Evolutionary conservation across 2,888 invertebrate species (phyloP), one percentile per base, ranked within the genome.

Genomic region (Drosophila cognata): DNA sequence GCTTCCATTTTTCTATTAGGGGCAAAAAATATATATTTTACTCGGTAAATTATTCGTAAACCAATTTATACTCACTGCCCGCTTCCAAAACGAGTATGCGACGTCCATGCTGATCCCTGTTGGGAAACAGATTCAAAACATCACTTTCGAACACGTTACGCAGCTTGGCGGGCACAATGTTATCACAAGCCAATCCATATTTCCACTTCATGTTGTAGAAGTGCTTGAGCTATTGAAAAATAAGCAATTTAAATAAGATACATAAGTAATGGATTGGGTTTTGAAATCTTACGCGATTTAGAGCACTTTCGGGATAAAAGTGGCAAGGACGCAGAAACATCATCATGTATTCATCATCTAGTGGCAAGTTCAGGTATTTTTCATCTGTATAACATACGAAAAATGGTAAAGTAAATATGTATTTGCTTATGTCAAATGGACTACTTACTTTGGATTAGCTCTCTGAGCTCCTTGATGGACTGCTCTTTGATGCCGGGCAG

Each of bases 251-350:
- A 4, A 13, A 43, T 48, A 29, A 38, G 25, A 8, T 29, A 16
- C 16, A 11, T 16, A 11, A 2, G 18, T 41, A 25, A 28, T 11
- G 1, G 5, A 11, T 21, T 18, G 16, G 35, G 28, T 29, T 10
- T 2, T 10, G 3, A 21, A n/a, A 52, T 89, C 94, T 93, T 94
- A 97, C 96, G 93, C 96, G 94, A 92, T 95, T 95, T 76, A 96
- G 95, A 4, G 98, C 96, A 82, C 97, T 96, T 59, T 97, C 96
- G 0, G 97, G 95, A 91, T 98, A 97, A 93, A 96, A 98, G 93
- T 98, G 97, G 90, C 96, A 96, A 0, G 98, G 98, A 69, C 98
- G 94, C 53, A 98, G 94, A 91, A 97, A 98, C 92, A 96, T 96
- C 70, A 95, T 93, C 53, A 97, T 94, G 88, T 95, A 97, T 4